Evolutionary conservation across 2,888 invertebrate species (phyloP).

Genomic region (Meiosimyza platycephala): DNA sequence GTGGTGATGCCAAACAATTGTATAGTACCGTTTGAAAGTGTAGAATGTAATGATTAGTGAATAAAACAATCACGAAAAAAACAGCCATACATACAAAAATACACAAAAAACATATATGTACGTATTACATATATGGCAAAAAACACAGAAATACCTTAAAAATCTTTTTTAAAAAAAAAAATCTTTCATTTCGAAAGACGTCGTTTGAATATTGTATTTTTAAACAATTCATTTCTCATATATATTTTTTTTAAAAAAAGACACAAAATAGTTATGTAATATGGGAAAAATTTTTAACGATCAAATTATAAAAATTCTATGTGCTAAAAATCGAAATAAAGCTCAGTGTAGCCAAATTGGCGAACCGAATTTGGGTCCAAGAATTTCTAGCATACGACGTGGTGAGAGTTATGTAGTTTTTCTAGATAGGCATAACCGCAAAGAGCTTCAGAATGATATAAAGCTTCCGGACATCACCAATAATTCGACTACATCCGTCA

Average conservation of each 20-base stretch:
- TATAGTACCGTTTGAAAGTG: constrained; percentile 56
- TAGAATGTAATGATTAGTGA: constrained; percentile 42
- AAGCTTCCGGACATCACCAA: not conserved
- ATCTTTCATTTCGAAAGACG: constrained; percentile 1
- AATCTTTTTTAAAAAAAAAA: not conserved
- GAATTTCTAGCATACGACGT: constrained; percentile 27
- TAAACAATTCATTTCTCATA: not conserved
- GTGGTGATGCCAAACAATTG: constrained; percentile 54
- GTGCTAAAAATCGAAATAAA: constrained; percentile 41
- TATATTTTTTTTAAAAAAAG: constrained; percentile 5
- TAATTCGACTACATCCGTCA: too few relatives aligned
- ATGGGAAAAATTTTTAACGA: constrained; percentile 45
- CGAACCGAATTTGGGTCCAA: constrained; percentile 34
- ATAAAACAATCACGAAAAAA: not conserved
- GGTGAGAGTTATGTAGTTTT: constrained; percentile 42
- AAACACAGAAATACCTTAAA: not conserved
- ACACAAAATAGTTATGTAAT: constrained; percentile 29
- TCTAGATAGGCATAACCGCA: constrained; percentile 35
- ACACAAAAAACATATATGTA: too few relatives aligned
- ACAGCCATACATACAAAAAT: not conserved
- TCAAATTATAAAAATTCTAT: constrained; percentile 45
- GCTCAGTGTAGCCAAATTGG: constrained; percentile 20
- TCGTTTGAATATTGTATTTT: not conserved
- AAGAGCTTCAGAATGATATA: constrained; percentile 36
- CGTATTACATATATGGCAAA: too few relatives aligned